phyloP scores from a whole-genome alignment of 1,140 invertebrate species.

The Sycobia sp. region DNA sequence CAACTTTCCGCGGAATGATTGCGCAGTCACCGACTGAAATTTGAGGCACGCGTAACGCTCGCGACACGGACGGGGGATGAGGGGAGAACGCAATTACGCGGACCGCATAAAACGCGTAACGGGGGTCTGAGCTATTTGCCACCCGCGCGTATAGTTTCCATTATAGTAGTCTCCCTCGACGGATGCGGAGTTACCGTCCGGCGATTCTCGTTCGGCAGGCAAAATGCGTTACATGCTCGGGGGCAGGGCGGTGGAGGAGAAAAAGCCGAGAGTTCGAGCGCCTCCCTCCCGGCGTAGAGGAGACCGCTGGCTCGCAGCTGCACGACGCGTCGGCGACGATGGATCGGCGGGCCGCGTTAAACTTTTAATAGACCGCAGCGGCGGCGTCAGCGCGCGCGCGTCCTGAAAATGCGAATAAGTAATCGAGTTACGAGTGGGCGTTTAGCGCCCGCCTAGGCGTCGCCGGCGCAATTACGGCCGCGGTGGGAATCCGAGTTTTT shows the following conservation, averaged over 20 bases:
- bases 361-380: constrained; percentile 10
- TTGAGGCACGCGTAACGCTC: too few relatives aligned
- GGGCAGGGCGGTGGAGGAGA: too few relatives aligned
- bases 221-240: background rate
- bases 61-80: too few relatives aligned
- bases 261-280: too few relatives aligned
- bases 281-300: background rate
- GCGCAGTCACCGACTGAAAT: too few relatives aligned
- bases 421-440: background rate
- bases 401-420: constrained; percentile 5
- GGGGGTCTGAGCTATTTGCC: background rate
- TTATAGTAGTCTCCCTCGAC: too few relatives aligned
- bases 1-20: too few relatives aligned
- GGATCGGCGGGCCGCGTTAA: constrained; percentile 11
- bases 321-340: too few relatives aligned
- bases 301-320: background rate
- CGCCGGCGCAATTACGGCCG: background rate
- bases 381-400: too few relatives aligned
- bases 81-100: too few relatives aligned
- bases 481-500: background rate
- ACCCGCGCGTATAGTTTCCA: too few relatives aligned
- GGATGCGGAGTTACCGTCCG: background rate
- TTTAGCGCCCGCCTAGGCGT: background rate
- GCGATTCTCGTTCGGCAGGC: background rate
- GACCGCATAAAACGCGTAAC: background rate